A percentile compares a stretch with the other conserved stretches of the same genome.
These are phyloP conservation scores for Sturnus vulgaris DNA, from an alignment of 2,113 vertebrate species.

Conservation along the genomic window DNA sequence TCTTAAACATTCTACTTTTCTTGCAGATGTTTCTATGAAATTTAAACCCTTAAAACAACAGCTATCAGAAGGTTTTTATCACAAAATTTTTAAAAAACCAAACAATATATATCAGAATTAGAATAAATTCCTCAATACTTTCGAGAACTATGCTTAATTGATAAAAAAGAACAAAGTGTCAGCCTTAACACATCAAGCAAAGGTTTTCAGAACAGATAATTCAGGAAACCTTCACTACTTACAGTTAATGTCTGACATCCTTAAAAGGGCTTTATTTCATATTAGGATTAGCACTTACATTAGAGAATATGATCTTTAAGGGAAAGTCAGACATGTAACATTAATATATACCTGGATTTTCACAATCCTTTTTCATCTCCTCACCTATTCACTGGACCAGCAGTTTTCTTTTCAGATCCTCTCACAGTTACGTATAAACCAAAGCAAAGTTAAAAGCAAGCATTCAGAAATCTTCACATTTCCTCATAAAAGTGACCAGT, in stretches of 20 bases:
- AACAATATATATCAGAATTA: background rate
- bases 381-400: background rate
- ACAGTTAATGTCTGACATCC: background rate
- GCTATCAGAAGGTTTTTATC: background rate
- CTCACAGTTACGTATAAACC: background rate
- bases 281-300: background rate
- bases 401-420: background rate
- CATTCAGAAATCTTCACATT: background rate
- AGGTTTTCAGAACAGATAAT: background rate
- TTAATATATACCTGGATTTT: background rate
- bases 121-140: background rate
- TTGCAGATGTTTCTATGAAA: background rate
- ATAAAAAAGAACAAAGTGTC: background rate
- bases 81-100: background rate
- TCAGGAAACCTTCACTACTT: background rate
- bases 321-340: background rate
- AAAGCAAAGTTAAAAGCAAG: background rate
- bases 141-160: background rate
- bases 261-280: background rate
- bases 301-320: background rate
- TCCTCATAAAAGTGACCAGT: background rate
- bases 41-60: background rate
- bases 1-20: background rate
- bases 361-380: background rate
- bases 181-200: background rate